Base-by-base conservation (phyloP, 2,797 vertebrate species). In the Chrosomus eos region DNA sequence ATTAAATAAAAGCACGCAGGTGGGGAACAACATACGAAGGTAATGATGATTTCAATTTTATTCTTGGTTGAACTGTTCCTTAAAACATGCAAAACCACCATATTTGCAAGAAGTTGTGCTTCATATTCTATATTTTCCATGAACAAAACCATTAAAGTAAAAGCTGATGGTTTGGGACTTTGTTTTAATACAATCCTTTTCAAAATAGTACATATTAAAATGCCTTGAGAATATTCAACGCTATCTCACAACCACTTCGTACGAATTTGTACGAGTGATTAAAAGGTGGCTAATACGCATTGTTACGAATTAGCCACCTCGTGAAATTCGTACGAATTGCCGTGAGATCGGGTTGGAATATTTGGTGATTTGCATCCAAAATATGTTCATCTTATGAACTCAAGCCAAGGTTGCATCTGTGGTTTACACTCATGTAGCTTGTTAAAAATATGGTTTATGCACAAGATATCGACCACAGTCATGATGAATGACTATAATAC, bases 401-500 rank as follows among this genome's bases (percentile, higher is more conserved):
- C 19, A 58, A 33, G 70, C 40, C 66, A 53, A 51, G 14, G 21
- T 36, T 31, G 26, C 23, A 48, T 80, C 45, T 75, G 19, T 40
- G 43, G 36, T 43, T 80, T 77, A 75, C 51, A 70, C 10, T 33
- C 31, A 66, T 18, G 40, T 36, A 60, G 62, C 23, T 82, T 88
- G 68, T 82, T 79, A 85, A 40, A 73, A 9, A 81, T 80, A 36
- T 75, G 79, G 48, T n/a, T 66, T 83, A 80, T 84, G 75, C 62
- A 80, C 66, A 84, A 66, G 60, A 64, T 80, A 71, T 62, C 7
- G 55, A 43, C 68, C 33, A 40, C 58, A 79, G 36, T 75, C 21
- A 66, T 87, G 80, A 87, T 80, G 36, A 28, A 79, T 73, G 45
- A 72, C 21, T 48, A n/a, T 58, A 81, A 82, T 73, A 51, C 58